Base-by-base conservation (phyloP, 2,888 invertebrate species). In the Tetragonula carbonaria region DNA sequence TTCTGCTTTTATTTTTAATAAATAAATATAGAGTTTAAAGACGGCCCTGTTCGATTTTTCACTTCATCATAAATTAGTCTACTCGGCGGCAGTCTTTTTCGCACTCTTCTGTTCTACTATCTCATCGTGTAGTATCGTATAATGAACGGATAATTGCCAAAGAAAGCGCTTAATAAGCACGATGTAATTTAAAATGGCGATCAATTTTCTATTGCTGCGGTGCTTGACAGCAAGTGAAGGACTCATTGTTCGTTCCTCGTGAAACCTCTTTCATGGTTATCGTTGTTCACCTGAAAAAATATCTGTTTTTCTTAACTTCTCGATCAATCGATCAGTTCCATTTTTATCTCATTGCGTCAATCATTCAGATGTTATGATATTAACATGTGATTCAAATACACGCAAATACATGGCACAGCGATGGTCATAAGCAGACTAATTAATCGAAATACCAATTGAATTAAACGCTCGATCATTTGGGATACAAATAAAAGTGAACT, bases 81-180 rank as follows among this genome's bases (percentile, higher is more conserved):
- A 84, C 78, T 18, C 84, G 51, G 63, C 57, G 84, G 74, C 84
- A 84, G 82, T 84, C 84, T 84, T 84, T 28, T 80, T 84, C 77
- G 62, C 81, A 78, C 51, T 65, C 45, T 62, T 82, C 76, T 65
- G 74, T n/a, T 65, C 80, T 28, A 38, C 16, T 55, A 33, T 72
- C 73, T 57, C 72, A 38, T 50, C 63, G 21, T 67, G 55, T 66
- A 23, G 51, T 53, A 45, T 71, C 50, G 13, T 11, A 72, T 45
- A 51, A 66, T 70, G 63, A 71, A 66, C 28, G 23, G 45, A 80
- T 55, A 53, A 80, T 71, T 74, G 62, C 50, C 70, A 70, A 28
- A 80, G 57, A 38, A 57, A 57, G 59, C 50, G 57, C 38, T 33
- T 63, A 59, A 57, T 57, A 28, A 38, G 33, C 23, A 21, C n/a